Conservation (phyloP, 2,888 invertebrate species). For the Eristalis pertinax region DNA sequence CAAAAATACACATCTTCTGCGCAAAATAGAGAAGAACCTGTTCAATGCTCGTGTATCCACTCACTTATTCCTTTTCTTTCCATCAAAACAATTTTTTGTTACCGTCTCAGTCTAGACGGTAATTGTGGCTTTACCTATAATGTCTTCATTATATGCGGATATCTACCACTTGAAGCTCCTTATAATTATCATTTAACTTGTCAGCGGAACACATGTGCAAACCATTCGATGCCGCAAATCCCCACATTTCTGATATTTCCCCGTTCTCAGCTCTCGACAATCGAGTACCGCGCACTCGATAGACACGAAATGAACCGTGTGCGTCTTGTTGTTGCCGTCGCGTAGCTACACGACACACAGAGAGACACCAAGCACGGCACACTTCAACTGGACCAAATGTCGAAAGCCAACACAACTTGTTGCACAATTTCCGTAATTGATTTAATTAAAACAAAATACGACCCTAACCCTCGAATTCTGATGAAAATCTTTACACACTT, state of each 20-base stretch:
- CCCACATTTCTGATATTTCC: neutral
- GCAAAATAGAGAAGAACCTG: too few species aligned
- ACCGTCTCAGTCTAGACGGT: neutral
- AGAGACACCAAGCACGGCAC: neutral
- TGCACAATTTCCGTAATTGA: neutral
- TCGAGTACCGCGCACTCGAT: neutral
- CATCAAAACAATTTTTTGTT: neutral
- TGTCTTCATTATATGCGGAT: neutral
- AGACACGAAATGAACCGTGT: neutral
- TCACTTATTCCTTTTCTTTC: neutral
- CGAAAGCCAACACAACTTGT: neutral
- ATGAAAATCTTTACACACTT: neutral
- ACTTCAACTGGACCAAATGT: neutral
- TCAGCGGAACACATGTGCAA: neutral
- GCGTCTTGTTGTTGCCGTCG: neutral
- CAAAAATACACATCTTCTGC: too few species aligned
- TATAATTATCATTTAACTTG: neutral
- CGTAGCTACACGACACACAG: too few species aligned
- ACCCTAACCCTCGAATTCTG: neutral
- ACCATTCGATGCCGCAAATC: neutral
- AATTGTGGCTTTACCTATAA: neutral
- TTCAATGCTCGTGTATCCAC: too few species aligned
- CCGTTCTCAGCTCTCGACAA: neutral
- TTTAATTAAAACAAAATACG: neutral
- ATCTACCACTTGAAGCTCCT: neutral